These are phyloP conservation scores for Dipodomys merriami DNA, from an alignment of 2,113 vertebrate genomes.

Conservation along the genomic window DNA sequence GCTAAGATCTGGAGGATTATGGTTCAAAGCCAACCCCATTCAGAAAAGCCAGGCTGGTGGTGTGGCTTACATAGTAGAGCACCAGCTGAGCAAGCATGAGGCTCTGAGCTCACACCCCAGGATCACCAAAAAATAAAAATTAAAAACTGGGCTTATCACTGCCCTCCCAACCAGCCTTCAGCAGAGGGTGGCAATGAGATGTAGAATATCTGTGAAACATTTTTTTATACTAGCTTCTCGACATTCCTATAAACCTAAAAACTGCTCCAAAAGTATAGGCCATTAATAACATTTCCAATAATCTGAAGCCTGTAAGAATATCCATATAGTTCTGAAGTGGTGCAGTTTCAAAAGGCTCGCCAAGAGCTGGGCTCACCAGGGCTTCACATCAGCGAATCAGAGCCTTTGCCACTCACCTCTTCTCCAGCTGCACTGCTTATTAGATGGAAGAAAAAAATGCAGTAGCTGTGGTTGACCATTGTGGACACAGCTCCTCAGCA, in stretches of 20 bases:
- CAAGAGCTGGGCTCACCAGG: rapidly evolving
- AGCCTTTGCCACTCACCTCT: no score
- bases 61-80: no score
- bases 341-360: background rate
- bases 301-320: background rate
- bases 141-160: no score
- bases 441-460: background rate
- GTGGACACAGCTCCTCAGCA: background rate
- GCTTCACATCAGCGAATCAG: background rate
- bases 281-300: background rate
- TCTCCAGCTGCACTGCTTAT: background rate
- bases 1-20: no score
- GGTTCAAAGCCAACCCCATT: no score
- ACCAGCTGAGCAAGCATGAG: no score
- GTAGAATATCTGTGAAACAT: background rate
- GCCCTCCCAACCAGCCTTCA: no score
- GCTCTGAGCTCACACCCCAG: no score
- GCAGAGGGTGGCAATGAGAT: background rate
- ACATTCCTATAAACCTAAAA: background rate
- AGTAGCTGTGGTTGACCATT: rapidly evolving
- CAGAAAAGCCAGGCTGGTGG: no score
- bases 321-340: background rate
- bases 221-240: background rate
- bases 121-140: no score
- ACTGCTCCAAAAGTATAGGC: background rate